Evolutionary conservation across 2,797 vertebrate species (phyloP).

Genomic region (Microctenopoma lineatum): DNA sequence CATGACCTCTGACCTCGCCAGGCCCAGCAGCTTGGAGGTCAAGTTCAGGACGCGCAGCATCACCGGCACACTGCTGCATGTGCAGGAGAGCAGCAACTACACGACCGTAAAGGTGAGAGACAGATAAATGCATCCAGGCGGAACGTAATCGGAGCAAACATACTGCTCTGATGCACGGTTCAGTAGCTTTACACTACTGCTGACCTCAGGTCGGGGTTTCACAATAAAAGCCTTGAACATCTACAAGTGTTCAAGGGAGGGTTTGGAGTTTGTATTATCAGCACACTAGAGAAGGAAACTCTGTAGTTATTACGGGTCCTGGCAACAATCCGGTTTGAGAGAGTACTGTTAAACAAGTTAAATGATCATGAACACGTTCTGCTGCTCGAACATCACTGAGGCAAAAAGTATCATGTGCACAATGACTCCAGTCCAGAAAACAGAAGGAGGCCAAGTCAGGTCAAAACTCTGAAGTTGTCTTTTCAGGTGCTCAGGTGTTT

Average conservation of each 20-base stretch:
- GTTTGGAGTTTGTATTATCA: conserved; percentile 26
- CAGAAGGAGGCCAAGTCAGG: not conserved
- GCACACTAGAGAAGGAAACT: not conserved
- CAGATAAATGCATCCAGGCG: too few species aligned
- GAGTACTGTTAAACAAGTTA: too few species aligned
- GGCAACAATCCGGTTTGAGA: too few species aligned
- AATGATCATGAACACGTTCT: not conserved
- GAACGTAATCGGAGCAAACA: not conserved
- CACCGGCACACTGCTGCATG: conserved; percentile 90
- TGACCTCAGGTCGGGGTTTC: conserved; percentile 13
- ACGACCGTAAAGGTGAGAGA: conserved; percentile 92
- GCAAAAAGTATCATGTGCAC: not conserved
- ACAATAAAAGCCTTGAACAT: conserved; percentile 32
- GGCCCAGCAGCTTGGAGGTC: conserved; percentile 86
- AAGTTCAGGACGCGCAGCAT: conserved; percentile 96
- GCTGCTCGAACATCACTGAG: not conserved
- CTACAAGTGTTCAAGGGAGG: conserved; percentile 18
- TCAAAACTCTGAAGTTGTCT: not conserved
- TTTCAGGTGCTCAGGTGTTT: not conserved
- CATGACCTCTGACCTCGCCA: conserved; percentile 19
- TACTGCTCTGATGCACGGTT: not conserved
- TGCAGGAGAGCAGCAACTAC: conserved; percentile 98
- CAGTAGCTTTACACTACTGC: not conserved
- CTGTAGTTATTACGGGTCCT: too few species aligned
- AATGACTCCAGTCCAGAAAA: not conserved